These are phyloP conservation scores for Acronicta aceris DNA, from an alignment of 2,888 invertebrate species.

Conservation along the genomic window DNA sequence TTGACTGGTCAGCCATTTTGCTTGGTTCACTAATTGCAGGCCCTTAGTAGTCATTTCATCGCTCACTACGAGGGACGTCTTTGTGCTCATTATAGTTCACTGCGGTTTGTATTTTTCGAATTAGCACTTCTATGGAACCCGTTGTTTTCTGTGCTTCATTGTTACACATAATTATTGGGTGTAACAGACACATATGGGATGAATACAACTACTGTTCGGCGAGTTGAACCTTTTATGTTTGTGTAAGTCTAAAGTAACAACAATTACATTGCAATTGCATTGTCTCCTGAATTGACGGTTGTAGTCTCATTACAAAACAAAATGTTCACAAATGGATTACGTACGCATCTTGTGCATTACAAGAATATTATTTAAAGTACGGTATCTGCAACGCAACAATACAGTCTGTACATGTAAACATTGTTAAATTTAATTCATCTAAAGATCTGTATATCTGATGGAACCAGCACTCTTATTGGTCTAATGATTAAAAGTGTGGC, in stretches of 20 bases:
- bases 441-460: too few relatives aligned
- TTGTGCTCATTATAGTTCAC: conserved; percentile 75
- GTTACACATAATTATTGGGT: conserved; percentile 75
- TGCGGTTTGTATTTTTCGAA: conserved; percentile 88
- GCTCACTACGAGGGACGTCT: conserved; percentile 78
- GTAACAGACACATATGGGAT: conserved; percentile 61
- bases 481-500: too few relatives aligned
- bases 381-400: too few relatives aligned
- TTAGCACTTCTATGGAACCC: conserved; percentile 86
- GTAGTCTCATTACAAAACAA: neutral
- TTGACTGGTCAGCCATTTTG: conserved; percentile 84
- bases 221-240: conserved; percentile 44
- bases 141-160: conserved; percentile 77
- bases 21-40: conserved; percentile 83
- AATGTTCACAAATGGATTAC: too few relatives aligned
- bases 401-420: too few relatives aligned
- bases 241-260: conserved; percentile 33
- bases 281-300: conserved; percentile 4
- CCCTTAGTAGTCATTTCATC: conserved; percentile 83
- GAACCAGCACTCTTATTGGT: too few relatives aligned
- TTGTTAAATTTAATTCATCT: too few relatives aligned
- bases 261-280: conserved; percentile 33
- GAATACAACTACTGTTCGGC: conserved; percentile 40
- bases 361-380: too few relatives aligned
- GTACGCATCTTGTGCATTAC: too few relatives aligned